phyloP scores from a whole-genome alignment of 2,888 invertebrate genomes.

The Synergus japonicus region DNA sequence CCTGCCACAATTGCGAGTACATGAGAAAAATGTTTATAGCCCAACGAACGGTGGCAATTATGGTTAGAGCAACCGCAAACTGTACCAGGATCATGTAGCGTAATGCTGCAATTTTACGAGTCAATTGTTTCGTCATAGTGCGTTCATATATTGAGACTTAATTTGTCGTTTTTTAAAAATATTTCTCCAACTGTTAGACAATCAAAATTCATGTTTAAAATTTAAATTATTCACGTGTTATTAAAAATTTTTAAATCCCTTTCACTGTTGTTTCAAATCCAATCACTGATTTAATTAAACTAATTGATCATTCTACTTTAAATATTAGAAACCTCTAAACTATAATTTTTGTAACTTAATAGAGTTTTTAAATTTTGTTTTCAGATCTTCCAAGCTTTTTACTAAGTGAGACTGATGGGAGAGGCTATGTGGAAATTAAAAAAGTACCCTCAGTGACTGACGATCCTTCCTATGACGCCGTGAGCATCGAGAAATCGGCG shows the following conservation, averaged over 20 bases:
- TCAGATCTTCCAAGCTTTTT: constrained; percentile 41
- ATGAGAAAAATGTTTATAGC: constrained; percentile 23
- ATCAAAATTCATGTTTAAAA: background rate
- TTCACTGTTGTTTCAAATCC: background rate
- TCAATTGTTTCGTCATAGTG: constrained; percentile 12
- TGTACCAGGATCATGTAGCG: constrained; percentile 32
- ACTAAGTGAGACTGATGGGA: constrained; percentile 46
- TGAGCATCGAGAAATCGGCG: constrained; percentile 46
- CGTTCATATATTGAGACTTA: background rate
- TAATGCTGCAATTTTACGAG: constrained; percentile 26
- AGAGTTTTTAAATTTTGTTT: constrained; percentile 4
- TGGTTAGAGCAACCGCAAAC: constrained; percentile 31
- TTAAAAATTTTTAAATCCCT: background rate
- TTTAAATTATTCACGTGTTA: background rate
- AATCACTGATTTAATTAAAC: background rate
- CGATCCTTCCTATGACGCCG: constrained; percentile 15
- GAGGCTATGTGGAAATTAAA: constrained; percentile 47
- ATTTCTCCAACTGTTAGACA: too few relatives aligned
- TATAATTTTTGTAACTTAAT: background rate
- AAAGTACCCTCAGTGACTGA: constrained; percentile 39
- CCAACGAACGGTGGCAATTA: constrained; percentile 1
- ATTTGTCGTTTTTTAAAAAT: background rate
- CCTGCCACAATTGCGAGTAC: background rate
- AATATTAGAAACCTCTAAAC: background rate
- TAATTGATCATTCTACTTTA: too few relatives aligned